Base-by-base conservation (phyloP, 2,888 invertebrate species). In the Spisula solida region DNA sequence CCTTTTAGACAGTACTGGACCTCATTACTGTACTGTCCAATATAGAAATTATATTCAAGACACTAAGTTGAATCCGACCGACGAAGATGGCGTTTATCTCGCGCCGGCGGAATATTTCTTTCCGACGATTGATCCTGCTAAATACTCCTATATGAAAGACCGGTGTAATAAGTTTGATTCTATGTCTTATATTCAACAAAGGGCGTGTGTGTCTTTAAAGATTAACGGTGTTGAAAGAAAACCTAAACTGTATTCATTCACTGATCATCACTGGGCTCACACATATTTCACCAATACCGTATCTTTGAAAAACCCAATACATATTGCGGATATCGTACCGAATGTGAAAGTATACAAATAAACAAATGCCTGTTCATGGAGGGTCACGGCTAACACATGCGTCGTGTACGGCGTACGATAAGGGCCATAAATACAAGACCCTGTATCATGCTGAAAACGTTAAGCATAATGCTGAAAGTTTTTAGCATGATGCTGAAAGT, bases 1-100 rank as follows among this genome's bases (percentile, higher is more conserved):
- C 86, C 93, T 94, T 0, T 85, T 96, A 25, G 96, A 96, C 90
- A 95, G 95, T 79, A 96, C 96, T 10, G 96, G 96, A 0, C 96
- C 96, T 6, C 95, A 95, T 85, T 95, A 94, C 88, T 86, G 95
- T 8, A 95, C 95, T 5, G 86, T 91, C 4, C 81, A 93, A 8
- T 95, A 93, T 47, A 89, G 92, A 60, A 89, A 94, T 56, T 95
- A 94, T 88, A 70, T 82, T 20, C 85, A 83, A 78, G 86, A 87
- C 41, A 75, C 88, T 29, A 85, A 88, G 78, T 31, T 75, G 2
- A 66, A 90, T 20, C 66, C 89, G 12, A 82, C 89, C 0, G 85
- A 90, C 75, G 81, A 89, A 25, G 83, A 92, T 14, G 91, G 91
- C 2, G 92, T 92, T 18, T 93, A 92, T 85, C 85, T 93, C 20